Percentiles rank a stretch among this genome's conserved stretches.
Conservation (phyloP, 2,888 invertebrate species). For the Pandemis heparana region DNA sequence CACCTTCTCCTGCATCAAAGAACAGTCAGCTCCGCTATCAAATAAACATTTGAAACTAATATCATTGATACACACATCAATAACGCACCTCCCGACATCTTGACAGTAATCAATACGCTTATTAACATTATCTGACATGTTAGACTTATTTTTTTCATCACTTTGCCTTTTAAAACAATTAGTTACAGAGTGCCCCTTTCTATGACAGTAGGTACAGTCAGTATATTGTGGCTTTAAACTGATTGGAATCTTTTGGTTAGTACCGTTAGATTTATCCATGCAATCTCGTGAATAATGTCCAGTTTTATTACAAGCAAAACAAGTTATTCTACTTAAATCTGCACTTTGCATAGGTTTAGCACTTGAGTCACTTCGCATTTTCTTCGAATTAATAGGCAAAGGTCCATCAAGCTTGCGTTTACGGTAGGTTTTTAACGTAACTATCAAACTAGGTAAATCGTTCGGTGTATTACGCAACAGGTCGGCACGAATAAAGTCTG, state of each 20-base stretch:
- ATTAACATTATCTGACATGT: no score
- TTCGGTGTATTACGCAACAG: no score
- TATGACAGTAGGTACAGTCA: neutral
- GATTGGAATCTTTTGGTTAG: no score
- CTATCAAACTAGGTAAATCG: conserved; percentile 22
- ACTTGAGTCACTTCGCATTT: neutral
- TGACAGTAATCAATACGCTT: neutral
- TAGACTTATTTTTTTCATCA: neutral
- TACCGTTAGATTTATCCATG: neutral
- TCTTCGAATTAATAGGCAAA: neutral
- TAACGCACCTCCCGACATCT: neutral
- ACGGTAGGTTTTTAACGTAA: conserved; percentile 26
- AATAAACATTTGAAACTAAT: no score
- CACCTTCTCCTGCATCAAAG: conserved; percentile 8
- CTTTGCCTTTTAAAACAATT: conserved; percentile 2
- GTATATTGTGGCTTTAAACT: neutral
- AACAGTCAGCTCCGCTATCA: conserved; percentile 21
- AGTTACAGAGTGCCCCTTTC: neutral
- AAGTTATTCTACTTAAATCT: neutral
- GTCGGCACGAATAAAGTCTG: no score
- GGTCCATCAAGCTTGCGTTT: conserved; percentile 27
- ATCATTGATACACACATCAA: no score
- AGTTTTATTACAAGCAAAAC: conserved; percentile 31
- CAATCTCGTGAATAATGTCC: conserved; percentile 33
- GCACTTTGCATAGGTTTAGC: neutral